A percentile compares a stretch with the other conserved stretches of the same genome.
These are phyloP conservation scores for Anas acuta DNA, from an alignment of 2,797 vertebrate species.

Conservation along the genomic window DNA sequence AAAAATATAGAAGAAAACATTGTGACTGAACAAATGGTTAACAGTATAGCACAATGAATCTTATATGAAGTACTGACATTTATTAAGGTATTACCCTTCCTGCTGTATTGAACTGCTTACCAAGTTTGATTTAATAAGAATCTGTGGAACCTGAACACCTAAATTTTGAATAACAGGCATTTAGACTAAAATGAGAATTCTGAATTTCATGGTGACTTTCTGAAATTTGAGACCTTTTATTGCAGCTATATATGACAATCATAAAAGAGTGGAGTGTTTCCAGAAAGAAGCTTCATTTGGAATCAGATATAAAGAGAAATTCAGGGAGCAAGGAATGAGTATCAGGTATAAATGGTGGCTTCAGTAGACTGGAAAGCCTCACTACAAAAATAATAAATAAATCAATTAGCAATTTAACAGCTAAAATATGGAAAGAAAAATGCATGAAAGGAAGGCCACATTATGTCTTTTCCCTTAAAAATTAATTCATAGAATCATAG, in stretches of 20 bases:
- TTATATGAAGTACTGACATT: background rate
- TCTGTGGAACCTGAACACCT: background rate
- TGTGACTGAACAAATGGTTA: background rate
- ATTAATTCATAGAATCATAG: background rate
- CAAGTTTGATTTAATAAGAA: background rate
- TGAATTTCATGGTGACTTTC: background rate
- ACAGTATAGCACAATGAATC: background rate
- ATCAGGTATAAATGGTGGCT: background rate
- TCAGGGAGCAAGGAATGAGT: background rate
- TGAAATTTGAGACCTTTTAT: background rate
- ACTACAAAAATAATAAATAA: background rate
- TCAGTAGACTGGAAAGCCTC: background rate
- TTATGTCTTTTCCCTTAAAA: background rate
- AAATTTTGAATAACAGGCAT: background rate
- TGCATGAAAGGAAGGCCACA: background rate
- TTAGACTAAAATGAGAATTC: background rate
- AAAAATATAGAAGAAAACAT: slow-evolving; percentile 4
- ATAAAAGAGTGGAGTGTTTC: background rate
- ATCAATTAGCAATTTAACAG: background rate
- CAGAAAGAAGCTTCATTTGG: background rate
- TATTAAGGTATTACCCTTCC: background rate
- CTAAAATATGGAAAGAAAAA: background rate
- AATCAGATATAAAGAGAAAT: background rate
- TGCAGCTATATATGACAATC: background rate
- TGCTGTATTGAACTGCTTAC: background rate